Evolutionary conservation across 2,888 invertebrate genomes (phyloP).

Genomic region (Acholoe squamosa): DNA sequence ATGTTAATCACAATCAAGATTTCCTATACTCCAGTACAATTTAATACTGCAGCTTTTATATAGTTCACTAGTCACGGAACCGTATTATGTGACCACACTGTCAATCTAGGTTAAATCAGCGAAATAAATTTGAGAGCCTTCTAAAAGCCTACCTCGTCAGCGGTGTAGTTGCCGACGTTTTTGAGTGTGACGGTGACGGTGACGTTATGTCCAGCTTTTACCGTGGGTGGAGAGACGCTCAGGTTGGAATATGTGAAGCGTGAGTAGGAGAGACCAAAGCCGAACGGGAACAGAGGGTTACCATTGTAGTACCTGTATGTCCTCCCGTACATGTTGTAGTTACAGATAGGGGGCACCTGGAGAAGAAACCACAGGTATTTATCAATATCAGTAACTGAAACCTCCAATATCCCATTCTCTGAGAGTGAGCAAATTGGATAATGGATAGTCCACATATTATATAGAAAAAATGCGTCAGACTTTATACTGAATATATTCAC

Average conservation of each 20-base stretch:
- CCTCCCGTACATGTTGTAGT: constrained; percentile 74
- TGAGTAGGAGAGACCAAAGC: constrained; percentile 64
- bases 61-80: too few species aligned
- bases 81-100: too few species aligned
- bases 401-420: too few species aligned
- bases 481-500: too few species aligned
- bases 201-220: constrained; percentile 72
- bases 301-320: constrained; percentile 78
- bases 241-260: constrained; percentile 62
- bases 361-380: not conserved
- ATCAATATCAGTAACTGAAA: too few species aligned
- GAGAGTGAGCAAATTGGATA: too few species aligned
- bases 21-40: too few species aligned
- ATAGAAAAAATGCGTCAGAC: too few species aligned
- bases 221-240: constrained; percentile 58
- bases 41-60: too few species aligned
- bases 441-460: too few species aligned
- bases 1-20: too few species aligned
- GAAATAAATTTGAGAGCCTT: not conserved
- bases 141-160: constrained; percentile 76
- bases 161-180: constrained; percentile 75
- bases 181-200: constrained; percentile 71
- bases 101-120: too few species aligned
- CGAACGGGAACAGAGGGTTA: constrained; percentile 72
- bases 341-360: constrained; percentile 70